These are phyloP conservation scores for Sebastolobus altivelis DNA, from an alignment of 2,797 vertebrate species.

Conservation along the genomic window DNA sequence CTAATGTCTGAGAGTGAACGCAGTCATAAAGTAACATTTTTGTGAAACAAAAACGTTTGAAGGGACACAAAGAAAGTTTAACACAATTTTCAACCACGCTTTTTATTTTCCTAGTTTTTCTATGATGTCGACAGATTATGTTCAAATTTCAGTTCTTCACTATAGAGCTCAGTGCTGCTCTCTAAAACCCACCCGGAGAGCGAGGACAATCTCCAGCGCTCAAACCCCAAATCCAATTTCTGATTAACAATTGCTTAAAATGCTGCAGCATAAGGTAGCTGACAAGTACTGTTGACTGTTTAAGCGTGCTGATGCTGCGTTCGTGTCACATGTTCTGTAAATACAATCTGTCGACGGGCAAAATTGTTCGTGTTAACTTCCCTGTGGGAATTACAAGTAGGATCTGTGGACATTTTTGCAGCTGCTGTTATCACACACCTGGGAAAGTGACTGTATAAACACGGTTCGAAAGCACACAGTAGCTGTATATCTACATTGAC, in stretches of 20 bases:
- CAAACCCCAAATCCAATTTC: background rate
- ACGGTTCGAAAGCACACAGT: background rate
- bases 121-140: background rate
- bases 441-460: background rate
- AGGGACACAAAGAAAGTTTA: background rate
- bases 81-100: background rate
- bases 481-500: background rate
- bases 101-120: background rate
- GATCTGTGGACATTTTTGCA: slow-evolving; percentile 1
- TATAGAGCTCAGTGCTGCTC: background rate
- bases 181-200: background rate
- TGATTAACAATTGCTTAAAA: background rate
- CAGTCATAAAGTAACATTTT: background rate
- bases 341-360: slow-evolving; percentile 5
- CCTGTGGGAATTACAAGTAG: slow-evolving; percentile 3
- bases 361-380: background rate
- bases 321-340: slow-evolving; percentile 12
- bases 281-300: background rate
- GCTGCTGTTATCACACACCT: slow-evolving; percentile 3
- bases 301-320: slow-evolving; percentile 1
- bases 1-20: background rate
- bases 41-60: background rate
- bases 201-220: background rate
- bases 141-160: background rate
- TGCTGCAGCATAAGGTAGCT: slow-evolving; percentile 6